Evolutionary conservation across 1,140 invertebrate genomes (phyloP).

Genomic region (Apis cerana): DNA sequence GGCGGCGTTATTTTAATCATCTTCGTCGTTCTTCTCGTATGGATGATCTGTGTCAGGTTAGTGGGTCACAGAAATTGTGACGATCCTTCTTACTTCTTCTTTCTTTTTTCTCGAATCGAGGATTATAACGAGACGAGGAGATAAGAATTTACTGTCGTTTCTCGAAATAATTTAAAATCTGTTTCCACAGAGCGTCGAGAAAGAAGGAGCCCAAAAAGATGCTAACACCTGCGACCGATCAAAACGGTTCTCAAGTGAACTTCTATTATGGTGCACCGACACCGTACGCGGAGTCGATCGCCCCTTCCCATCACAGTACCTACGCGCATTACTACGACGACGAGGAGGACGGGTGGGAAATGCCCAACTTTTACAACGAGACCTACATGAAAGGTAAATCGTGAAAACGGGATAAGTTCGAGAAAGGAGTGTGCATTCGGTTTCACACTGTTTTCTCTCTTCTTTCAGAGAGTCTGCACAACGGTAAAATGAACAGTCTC

Average conservation of each 20-base stretch:
- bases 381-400: slow-evolving; percentile 93
- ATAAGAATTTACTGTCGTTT: too few species aligned
- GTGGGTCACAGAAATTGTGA: background rate
- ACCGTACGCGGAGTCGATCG: slow-evolving; percentile 96
- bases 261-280: slow-evolving; percentile 97
- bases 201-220: slow-evolving; percentile 94
- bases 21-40: slow-evolving; percentile 94
- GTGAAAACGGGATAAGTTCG: background rate
- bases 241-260: slow-evolving; percentile 95
- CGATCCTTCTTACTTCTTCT: too few species aligned
- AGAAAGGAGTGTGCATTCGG: background rate
- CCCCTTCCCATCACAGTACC: slow-evolving; percentile 96
- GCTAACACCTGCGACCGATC: slow-evolving; percentile 91
- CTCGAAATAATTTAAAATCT: too few species aligned
- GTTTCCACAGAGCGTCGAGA: slow-evolving; percentile 85
- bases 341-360: slow-evolving; percentile 97
- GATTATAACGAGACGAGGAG: background rate
- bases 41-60: slow-evolving; percentile 97
- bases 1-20: slow-evolving; percentile 95
- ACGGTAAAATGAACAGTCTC: slow-evolving; percentile 94
- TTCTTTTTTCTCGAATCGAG: too few species aligned
- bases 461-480: slow-evolving; percentile 88
- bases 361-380: slow-evolving; percentile 98
- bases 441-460: background rate
- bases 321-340: slow-evolving; percentile 97